A percentile compares a stretch with the other conserved stretches of the same genome.
Conservation (phyloP, 2,797 vertebrate species). For the Phataginus tetradactyla region DNA sequence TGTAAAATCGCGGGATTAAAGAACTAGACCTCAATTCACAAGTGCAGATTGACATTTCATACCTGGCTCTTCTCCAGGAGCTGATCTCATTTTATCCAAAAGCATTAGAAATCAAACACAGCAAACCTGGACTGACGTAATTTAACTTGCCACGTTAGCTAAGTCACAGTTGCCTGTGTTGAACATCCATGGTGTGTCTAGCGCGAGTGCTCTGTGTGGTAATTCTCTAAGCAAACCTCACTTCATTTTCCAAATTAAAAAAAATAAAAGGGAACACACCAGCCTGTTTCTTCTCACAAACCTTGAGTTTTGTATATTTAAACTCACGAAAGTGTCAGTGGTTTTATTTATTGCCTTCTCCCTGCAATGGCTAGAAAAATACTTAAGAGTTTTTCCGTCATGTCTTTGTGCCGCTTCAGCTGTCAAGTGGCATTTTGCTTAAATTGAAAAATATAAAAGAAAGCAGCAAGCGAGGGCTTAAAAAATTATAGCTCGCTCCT, state of each 20-base stretch:
- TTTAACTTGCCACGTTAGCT: conserved; percentile 66
- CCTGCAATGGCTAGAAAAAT: neutral
- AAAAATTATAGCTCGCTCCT: conserved; percentile 72
- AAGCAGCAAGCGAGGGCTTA: conserved; percentile 71
- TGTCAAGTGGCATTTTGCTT: conserved; percentile 75
- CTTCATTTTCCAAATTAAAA: conserved; percentile 45
- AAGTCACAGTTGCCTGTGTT: conserved; percentile 57
- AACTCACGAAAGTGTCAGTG: neutral
- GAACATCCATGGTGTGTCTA: conserved; percentile 20
- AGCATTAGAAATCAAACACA: conserved; percentile 67
- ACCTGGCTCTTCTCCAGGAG: conserved; percentile 70
- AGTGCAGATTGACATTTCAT: conserved; percentile 71
- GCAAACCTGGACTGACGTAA: conserved; percentile 24
- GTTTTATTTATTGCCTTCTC: conserved; percentile 32
- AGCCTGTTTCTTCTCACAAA: conserved; percentile 53
- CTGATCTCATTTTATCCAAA: conserved; percentile 78
- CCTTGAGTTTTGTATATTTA: neutral
- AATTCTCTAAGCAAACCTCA: conserved; percentile 45
- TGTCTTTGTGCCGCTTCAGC: conserved; percentile 47
- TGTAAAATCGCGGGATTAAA: conserved; percentile 75
- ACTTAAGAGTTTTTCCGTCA: conserved; percentile 37
- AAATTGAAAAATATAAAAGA: conserved; percentile 74
- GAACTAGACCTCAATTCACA: conserved; percentile 69
- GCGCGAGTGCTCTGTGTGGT: conserved; percentile 22
- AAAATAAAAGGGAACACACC: neutral